Evolutionary conservation across 2,888 invertebrate species (phyloP).

Genomic region (Xanthorhoe designata): DNA sequence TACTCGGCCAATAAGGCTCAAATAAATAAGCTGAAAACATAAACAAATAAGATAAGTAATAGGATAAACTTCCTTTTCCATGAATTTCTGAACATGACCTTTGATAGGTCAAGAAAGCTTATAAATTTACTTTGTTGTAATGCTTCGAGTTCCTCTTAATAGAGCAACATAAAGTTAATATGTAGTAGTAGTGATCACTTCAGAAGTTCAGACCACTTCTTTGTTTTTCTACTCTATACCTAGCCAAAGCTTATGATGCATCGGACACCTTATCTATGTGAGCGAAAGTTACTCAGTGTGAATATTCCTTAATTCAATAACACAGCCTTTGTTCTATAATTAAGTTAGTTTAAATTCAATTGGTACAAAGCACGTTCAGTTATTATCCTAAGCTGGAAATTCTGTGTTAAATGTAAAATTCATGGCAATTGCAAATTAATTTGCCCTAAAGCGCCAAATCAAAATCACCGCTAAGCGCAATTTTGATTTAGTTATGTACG

Average conservation of each 20-base stretch:
- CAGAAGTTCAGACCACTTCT: background rate
- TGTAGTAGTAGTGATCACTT: too few species aligned
- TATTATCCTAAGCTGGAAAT: constrained; percentile 28
- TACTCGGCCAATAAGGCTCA: too few species aligned
- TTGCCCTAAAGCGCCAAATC: constrained; percentile 41
- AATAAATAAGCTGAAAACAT: too few species aligned
- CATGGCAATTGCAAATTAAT: constrained; percentile 44
- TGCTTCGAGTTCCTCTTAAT: too few species aligned
- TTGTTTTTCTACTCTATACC: background rate
- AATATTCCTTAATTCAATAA: background rate
- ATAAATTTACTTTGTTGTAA: too few species aligned
- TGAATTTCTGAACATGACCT: too few species aligned
- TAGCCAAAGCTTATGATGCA: background rate
- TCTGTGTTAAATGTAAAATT: constrained; percentile 33
- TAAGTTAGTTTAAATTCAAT: background rate
- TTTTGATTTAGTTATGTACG: constrained; percentile 43
- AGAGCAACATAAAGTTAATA: too few species aligned
- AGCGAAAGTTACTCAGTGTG: background rate
- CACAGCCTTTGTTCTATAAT: background rate
- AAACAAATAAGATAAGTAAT: too few species aligned
- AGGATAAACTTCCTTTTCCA: too few species aligned
- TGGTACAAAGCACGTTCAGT: constrained; percentile 21
- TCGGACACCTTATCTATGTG: background rate
- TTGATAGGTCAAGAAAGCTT: too few species aligned
- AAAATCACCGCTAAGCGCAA: constrained; percentile 45